Percentiles rank a stretch among this genome's conserved stretches.
Evolutionary conservation across 2,113 vertebrate species (phyloP).

Genomic region (Calyptommatus sinebrachiatus): DNA sequence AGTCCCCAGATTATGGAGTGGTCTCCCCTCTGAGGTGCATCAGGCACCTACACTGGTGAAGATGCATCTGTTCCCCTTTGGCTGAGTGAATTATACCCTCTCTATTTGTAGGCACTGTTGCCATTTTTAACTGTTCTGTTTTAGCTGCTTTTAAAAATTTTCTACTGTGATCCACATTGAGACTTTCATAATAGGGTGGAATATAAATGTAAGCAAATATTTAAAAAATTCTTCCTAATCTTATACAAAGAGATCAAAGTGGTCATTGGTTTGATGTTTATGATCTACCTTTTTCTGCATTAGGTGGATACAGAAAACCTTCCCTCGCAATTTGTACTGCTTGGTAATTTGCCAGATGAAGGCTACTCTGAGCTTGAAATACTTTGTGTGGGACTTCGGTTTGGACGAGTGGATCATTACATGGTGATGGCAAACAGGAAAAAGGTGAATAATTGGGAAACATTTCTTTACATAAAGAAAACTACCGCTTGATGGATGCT

Average conservation of each 20-base stretch:
- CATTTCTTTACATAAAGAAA: background rate
- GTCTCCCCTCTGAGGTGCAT: no score
- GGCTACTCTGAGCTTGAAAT: conserved; percentile 70
- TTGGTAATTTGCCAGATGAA: conserved; percentile 70
- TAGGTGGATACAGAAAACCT: conserved; percentile 57
- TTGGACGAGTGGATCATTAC: conserved; percentile 73
- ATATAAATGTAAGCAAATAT: background rate
- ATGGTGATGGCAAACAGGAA: conserved; percentile 72
- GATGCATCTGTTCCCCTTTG: no score
- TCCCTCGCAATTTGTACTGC: conserved; percentile 65
- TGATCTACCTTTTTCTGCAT: background rate
- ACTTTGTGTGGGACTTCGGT: conserved; percentile 72
- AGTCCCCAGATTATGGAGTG: no score
- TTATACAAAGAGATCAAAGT: background rate
- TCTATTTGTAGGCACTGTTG: no score
- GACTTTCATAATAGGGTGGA: no score
- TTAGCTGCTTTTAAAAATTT: no score
- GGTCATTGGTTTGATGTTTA: background rate
- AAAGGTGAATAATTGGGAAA: conserved; percentile 51
- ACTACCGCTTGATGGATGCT: background rate
- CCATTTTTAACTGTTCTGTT: no score
- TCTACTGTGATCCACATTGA: no score
- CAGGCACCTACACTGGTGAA: no score
- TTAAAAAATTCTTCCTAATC: no score
- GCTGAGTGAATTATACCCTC: no score